Evolutionary conservation across 2,888 invertebrate species (phyloP).

Genomic region (Machimus atricapillus): DNA sequence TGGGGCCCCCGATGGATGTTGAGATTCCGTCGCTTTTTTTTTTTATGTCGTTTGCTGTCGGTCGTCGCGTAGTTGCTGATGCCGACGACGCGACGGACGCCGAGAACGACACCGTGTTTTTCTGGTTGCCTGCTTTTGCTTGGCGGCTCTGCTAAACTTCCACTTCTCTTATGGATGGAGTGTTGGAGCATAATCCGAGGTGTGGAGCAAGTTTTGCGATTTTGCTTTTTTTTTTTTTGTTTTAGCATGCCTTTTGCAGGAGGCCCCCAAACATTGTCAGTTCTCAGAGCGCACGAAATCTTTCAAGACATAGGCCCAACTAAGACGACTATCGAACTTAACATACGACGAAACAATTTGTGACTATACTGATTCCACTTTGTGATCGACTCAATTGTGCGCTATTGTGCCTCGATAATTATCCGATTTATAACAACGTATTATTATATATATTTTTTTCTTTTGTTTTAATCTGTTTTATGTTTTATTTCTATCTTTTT

Average conservation of each 20-base stretch:
- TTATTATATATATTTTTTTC: not conserved
- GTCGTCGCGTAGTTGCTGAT: not conserved
- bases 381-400: conserved; percentile 4
- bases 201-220: not conserved
- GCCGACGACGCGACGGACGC: not conserved
- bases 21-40: not conserved
- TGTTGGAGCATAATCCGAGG: not conserved
- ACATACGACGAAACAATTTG: not conserved
- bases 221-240: not conserved
- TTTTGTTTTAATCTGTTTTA: not conserved
- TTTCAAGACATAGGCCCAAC: not conserved
- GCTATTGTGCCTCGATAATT: not conserved
- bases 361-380: not conserved
- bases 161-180: not conserved
- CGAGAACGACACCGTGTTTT: not conserved
- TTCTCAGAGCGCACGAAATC: conserved; percentile 33
- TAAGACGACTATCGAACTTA: not conserved
- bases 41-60: not conserved
- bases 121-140: not conserved
- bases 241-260: not conserved
- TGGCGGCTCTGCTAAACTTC: not conserved
- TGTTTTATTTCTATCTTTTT: not conserved
- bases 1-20: not conserved
- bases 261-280: not conserved
- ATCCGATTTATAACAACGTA: not conserved